Percentiles rank a stretch among this genome's conserved stretches.
Evolutionary conservation across 2,113 vertebrate species (phyloP).

Genomic region (Spilogale gracilis): DNA sequence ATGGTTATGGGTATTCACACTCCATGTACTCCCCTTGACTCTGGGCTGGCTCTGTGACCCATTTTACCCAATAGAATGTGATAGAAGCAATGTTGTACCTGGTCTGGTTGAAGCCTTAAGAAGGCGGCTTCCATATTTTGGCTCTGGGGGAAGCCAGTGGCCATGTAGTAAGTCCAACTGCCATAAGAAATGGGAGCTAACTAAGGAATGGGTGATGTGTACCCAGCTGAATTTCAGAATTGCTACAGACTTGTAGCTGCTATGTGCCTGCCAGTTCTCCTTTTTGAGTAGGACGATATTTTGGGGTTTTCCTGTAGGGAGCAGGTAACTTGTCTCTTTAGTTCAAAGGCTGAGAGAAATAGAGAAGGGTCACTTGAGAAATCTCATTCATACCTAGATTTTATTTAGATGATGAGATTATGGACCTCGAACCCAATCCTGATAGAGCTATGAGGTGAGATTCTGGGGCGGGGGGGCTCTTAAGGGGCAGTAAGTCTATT

Average conservation of each 20-base stretch:
- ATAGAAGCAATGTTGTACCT: neutral
- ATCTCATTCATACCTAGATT: neutral
- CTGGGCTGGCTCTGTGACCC: neutral
- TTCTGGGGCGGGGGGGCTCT: neutral
- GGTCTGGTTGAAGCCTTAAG: neutral
- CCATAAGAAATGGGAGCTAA: neutral
- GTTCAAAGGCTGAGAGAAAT: neutral
- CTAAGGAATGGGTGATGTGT: neutral
- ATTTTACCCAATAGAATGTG: neutral
- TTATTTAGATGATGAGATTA: neutral
- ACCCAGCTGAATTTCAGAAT: constrained; percentile 32
- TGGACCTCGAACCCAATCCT: neutral
- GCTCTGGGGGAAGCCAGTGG: neutral
- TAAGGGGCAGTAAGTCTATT: neutral
- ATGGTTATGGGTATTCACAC: neutral
- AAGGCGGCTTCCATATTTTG: neutral
- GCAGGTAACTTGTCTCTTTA: neutral
- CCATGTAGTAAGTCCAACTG: neutral
- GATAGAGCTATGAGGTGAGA: neutral
- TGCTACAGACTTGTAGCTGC: neutral
- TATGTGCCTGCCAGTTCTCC: neutral
- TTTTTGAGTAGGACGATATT: neutral
- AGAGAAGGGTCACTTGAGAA: neutral
- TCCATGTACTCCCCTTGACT: neutral
- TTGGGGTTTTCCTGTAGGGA: neutral